A percentile compares a stretch with the other conserved stretches of the same genome.
Conservation (phyloP, 2,113 vertebrate species). For the Hyperopisus bebe region DNA sequence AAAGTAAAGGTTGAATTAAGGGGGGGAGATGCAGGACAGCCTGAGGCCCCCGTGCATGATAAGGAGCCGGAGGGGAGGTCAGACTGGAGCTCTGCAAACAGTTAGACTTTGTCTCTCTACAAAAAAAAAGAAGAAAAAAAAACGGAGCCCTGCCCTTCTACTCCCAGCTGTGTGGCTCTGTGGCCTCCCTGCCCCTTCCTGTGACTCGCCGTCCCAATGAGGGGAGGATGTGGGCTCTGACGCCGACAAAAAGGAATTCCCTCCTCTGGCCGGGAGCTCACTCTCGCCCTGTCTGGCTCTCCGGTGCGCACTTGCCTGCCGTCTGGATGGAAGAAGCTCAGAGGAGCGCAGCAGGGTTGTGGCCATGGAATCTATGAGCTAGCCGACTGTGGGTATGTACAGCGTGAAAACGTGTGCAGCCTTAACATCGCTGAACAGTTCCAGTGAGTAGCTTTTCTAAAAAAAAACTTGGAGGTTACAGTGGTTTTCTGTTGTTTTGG, state of each 20-base stretch:
- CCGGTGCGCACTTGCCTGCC: constrained; percentile 54
- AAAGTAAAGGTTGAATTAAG: background rate
- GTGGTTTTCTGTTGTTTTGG: background rate
- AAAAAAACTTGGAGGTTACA: background rate
- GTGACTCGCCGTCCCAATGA: constrained; percentile 59
- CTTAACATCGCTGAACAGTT: background rate
- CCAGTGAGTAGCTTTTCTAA: background rate
- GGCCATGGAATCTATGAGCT: constrained; percentile 22
- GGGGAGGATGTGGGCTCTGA: constrained; percentile 58
- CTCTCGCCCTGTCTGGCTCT: constrained; percentile 65
- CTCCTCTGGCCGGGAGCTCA: constrained; percentile 49
- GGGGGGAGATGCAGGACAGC: background rate
- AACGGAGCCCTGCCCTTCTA: constrained; percentile 49
- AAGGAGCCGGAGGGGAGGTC: background rate
- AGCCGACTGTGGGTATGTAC: background rate
- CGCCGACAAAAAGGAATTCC: constrained; percentile 72
- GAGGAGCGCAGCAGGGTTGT: constrained; percentile 26
- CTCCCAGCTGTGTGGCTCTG: constrained; percentile 59
- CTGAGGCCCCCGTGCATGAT: background rate
- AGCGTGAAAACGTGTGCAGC: background rate
- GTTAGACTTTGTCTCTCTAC: background rate
- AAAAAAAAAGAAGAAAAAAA: background rate
- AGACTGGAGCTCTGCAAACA: background rate
- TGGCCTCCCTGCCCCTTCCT: constrained; percentile 60
- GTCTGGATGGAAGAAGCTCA: constrained; percentile 44